Conservation (phyloP, 2,797 vertebrate genomes). For the Momotus momota region DNA sequence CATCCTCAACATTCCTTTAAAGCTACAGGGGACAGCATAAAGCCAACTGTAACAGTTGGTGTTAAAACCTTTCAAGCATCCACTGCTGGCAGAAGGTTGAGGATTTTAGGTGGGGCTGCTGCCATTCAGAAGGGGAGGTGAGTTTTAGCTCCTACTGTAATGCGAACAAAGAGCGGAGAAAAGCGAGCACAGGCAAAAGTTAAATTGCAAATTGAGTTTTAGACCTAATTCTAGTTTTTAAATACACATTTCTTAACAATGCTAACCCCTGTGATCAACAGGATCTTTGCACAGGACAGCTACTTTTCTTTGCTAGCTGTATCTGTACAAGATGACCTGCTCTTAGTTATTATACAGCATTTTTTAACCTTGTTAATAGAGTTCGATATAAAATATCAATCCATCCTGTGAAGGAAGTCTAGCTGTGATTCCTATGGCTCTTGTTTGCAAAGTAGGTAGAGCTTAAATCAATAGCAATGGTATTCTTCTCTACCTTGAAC, state of each 20-base stretch:
- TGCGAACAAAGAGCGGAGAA: neutral
- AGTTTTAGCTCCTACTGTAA: neutral
- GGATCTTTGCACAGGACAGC: neutral
- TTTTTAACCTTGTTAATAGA: neutral
- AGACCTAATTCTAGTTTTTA: neutral
- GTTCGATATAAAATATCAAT: neutral
- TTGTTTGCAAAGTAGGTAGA: neutral
- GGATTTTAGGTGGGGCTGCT: neutral
- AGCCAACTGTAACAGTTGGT: neutral
- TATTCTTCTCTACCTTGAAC: neutral
- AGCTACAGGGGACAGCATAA: neutral
- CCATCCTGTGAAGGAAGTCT: neutral
- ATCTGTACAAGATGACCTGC: neutral
- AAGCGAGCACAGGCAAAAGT: neutral
- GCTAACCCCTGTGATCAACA: neutral
- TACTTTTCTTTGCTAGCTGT: neutral
- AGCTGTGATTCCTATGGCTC: neutral
- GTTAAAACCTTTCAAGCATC: neutral
- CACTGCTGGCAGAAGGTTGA: neutral
- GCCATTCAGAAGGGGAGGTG: neutral
- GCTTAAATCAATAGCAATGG: neutral
- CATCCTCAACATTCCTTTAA: neutral
- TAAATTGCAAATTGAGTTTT: neutral
- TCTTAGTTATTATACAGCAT: neutral
- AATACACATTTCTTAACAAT: neutral